Evolutionary conservation across 2,797 vertebrate species (phyloP).

Genomic region (Staurois parvus): DNA sequence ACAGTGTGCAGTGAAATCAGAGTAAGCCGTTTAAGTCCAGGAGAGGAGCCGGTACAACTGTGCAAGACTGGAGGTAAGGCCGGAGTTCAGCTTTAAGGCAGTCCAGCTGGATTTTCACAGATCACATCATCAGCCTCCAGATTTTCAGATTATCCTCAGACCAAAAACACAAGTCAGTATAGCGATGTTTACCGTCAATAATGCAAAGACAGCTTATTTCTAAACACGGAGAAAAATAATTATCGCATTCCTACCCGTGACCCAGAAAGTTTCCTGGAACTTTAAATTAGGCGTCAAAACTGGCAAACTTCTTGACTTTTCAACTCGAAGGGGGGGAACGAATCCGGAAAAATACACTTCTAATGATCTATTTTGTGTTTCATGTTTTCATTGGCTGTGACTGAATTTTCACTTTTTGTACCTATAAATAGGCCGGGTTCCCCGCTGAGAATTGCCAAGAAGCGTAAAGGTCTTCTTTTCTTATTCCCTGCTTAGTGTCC

Average conservation of each 20-base stretch:
- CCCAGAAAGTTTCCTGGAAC: slow-evolving; percentile 26
- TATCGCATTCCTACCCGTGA: slow-evolving; percentile 11
- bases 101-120: too few relatives aligned
- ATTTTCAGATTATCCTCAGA: too few relatives aligned
- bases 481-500: background rate
- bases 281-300: slow-evolving; percentile 51
- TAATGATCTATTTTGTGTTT: slow-evolving; percentile 42
- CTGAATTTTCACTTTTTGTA: slow-evolving; percentile 17
- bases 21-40: too few relatives aligned
- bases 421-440: slow-evolving; percentile 11
- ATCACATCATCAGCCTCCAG: too few relatives aligned
- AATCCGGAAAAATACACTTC: slow-evolving; percentile 3
- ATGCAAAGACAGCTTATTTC: slow-evolving; percentile 28
- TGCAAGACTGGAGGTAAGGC: too few relatives aligned
- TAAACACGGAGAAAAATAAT: slow-evolving; percentile 26
- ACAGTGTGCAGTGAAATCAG: too few relatives aligned
- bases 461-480: background rate
- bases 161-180: background rate
- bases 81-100: too few relatives aligned
- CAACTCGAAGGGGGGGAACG: background rate
- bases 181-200: slow-evolving; percentile 35
- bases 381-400: slow-evolving; percentile 12
- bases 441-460: background rate
- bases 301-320: slow-evolving; percentile 32
- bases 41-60: too few relatives aligned